Evolutionary conservation across 30 jellyfish, hydroid and myxozoan genomes (phyloP).

Genomic region (Cassiopea xamachana): DNA sequence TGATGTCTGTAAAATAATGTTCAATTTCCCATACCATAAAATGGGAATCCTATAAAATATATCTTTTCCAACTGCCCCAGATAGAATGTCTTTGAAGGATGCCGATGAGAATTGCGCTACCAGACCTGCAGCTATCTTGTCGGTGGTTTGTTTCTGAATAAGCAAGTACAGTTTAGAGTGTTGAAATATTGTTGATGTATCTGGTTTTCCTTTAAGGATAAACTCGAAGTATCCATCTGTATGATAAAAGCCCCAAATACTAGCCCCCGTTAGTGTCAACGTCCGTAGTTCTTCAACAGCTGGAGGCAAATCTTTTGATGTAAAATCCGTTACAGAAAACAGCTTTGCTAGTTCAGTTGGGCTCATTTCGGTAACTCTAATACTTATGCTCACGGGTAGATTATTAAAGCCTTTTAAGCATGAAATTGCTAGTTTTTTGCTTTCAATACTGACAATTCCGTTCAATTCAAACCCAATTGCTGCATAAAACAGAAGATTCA

Average conservation of each 20-base stretch:
- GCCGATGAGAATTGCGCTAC: conserved; percentile 70
- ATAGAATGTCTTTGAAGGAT: conserved; percentile 53
- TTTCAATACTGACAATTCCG: conserved; percentile 65
- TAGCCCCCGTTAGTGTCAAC: conserved; percentile 53
- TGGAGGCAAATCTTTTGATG: conserved; percentile 73
- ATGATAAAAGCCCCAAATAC: conserved; percentile 73
- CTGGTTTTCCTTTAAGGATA: conserved; percentile 77
- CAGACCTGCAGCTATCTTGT: conserved; percentile 71
- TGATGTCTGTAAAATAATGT: conserved; percentile 72
- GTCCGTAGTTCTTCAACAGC: conserved; percentile 74
- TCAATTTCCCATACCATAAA: conserved; percentile 59
- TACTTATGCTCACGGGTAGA: conserved; percentile 53
- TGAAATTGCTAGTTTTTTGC: conserved; percentile 36
- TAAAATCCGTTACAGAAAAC: conserved; percentile 72
- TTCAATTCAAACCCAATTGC: conserved; percentile 61
- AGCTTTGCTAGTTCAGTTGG: conserved; percentile 73
- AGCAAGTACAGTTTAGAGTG: conserved; percentile 65
- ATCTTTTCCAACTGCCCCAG: conserved; percentile 70
- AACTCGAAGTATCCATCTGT: conserved; percentile 84
- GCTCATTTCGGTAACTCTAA: conserved; percentile 58
- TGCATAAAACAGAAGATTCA: conserved; percentile 48
- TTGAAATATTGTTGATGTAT: conserved; percentile 81
- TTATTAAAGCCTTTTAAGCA: conserved; percentile 68
- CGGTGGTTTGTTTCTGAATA: conserved; percentile 75
- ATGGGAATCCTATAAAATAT: conserved; percentile 66